Evolutionary conservation across 1,140 invertebrate species (phyloP), one percentile per base, ranked within the genome.

Genomic region (Drosophila ironensis): DNA sequence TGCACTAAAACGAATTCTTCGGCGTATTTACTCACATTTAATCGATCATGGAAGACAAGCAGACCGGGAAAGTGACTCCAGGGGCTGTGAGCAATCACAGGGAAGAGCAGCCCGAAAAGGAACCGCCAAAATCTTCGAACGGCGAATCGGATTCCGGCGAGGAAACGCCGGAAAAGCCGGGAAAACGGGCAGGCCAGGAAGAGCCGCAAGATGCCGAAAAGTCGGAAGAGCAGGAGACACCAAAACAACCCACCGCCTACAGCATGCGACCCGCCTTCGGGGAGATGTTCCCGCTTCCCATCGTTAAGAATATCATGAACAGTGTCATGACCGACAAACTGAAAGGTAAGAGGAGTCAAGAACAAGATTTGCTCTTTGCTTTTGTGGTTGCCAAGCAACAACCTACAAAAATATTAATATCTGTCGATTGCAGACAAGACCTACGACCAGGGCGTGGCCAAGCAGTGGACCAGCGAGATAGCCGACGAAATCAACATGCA

Each of bases 181-280:
- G 19, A 30, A 44, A 22, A 12, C n/a, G 19, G 17, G 41, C 12
- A 9, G 11, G n/a, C n/a, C n/a, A n/a, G n/a, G n/a, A n/a, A n/a
- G n/a, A n/a, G n/a, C n/a, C n/a, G n/a, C n/a, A n/a, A n/a, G n/a
- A n/a, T n/a, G n/a, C n/a, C n/a, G 41, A 56, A 24, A 60, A 60
- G 4, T 28, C 52, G 14, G 75, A 64, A 6, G 37, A 38, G 2
- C 12, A n/a, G n/a, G n/a, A n/a, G n/a, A n/a, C 33, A 3, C n/a
- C 9, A n/a, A 40, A 2, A 2, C 73, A 77, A 25, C 63, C 75
- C 6, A 60, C 75, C 35, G 71, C 81, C 0, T 86, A 87, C 56
- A 86, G 71, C 41, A 87, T 86, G 80, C 80, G 80, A 5, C 80
- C 80, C 1, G 75, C 71, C 6, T 86, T 86, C 51, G 80, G 80